A percentile compares a stretch with the other conserved stretches of the same genome.
phyloP scores from a whole-genome alignment of 2,888 invertebrate genomes.

The Lymantria dispar region DNA sequence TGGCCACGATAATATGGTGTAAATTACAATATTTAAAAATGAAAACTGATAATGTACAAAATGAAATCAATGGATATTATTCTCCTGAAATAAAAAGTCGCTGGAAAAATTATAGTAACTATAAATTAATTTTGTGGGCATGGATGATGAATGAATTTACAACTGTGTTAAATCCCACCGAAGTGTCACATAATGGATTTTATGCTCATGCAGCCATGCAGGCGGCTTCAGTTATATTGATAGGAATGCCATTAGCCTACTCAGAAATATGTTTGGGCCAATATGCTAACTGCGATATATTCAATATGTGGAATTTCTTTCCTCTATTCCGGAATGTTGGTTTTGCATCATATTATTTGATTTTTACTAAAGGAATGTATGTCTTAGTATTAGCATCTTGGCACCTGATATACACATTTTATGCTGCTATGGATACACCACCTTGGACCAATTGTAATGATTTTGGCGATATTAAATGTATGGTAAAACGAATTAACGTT shows the following conservation, averaged over 20 bases:
- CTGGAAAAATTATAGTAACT: conserved; percentile 58
- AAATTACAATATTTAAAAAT: conserved; percentile 11
- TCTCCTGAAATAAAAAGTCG: conserved; percentile 39
- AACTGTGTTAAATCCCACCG: conserved; percentile 45
- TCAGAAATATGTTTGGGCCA: conserved; percentile 70
- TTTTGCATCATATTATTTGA: conserved; percentile 52
- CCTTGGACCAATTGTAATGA: conserved; percentile 67
- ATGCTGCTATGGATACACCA: conserved; percentile 54
- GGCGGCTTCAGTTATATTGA: conserved; percentile 47
- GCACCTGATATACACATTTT: conserved; percentile 63
- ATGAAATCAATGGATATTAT: conserved; percentile 35
- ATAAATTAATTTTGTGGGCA: conserved; percentile 57
- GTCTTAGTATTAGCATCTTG: conserved; percentile 55
- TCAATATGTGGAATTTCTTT: conserved; percentile 66
- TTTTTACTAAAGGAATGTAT: conserved; percentile 54
- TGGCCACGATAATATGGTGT: conserved; percentile 18
- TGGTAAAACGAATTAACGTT: conserved; percentile 65
- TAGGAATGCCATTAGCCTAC: conserved; percentile 67
- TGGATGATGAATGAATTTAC: conserved; percentile 69
- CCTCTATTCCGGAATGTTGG: conserved; percentile 63
- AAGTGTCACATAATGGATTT: conserved; percentile 58
- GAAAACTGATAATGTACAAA: conserved; percentile 20
- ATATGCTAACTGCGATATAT: conserved; percentile 59
- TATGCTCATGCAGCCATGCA: conserved; percentile 49
- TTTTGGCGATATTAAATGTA: conserved; percentile 54